Evolutionary conservation across 2,888 invertebrate species (phyloP).

Genomic region (Apodemia duryi): DNA sequence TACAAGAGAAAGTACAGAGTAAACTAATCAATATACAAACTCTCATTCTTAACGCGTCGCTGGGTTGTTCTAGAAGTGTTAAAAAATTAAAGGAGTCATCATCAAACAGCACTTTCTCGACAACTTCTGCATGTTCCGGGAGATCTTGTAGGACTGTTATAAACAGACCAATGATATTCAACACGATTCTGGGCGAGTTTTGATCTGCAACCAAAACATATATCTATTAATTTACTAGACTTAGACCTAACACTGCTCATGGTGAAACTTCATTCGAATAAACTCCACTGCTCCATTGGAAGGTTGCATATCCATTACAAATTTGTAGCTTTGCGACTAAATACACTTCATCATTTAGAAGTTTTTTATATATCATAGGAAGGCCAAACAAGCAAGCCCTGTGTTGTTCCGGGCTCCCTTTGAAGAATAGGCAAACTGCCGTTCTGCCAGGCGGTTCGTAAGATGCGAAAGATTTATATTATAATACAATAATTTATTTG

Average conservation of each 20-base stretch:
- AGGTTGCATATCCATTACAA: no score
- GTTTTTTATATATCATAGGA: no score
- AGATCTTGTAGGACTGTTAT: slow-evolving; percentile 85
- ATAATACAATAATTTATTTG: no score
- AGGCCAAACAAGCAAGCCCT: no score
- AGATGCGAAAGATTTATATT: no score
- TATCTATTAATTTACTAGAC: background rate
- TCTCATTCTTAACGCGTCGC: slow-evolving; percentile 80
- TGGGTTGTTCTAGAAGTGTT: slow-evolving; percentile 77
- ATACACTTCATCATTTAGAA: no score
- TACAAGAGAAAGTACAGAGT: slow-evolving; percentile 83
- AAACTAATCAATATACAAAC: slow-evolving; percentile 85
- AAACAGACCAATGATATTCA: slow-evolving; percentile 85
- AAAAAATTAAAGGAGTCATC: slow-evolving; percentile 72
- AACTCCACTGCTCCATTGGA: no score
- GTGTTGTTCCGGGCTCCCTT: no score
- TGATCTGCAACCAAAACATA: slow-evolving; percentile 54
- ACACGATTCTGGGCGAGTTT: slow-evolving; percentile 80
- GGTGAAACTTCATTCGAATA: no score
- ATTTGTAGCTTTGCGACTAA: no score
- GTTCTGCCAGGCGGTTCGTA: no score
- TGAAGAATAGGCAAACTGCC: no score
- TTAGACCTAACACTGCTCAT: background rate
- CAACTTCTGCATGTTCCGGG: slow-evolving; percentile 87
- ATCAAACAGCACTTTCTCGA: slow-evolving; percentile 84